These are phyloP conservation scores for Lepidocyrtinus sp. DNA, from an alignment of 2,888 invertebrate species.

Conservation along the genomic window DNA sequence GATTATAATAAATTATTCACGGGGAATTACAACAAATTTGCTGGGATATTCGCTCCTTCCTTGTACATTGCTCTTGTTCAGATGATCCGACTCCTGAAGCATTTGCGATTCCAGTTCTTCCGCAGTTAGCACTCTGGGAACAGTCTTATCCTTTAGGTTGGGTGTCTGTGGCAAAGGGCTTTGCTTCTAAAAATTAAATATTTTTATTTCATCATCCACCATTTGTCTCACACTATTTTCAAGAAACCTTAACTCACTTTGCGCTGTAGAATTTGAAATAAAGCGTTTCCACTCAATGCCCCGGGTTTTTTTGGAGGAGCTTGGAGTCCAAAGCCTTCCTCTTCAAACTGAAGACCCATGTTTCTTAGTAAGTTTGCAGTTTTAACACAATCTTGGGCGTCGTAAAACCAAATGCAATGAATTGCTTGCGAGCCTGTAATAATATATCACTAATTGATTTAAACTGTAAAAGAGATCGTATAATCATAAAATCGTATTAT, in stretches of 20 bases:
- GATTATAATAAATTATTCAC: too few relatives aligned
- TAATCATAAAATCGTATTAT: too few relatives aligned
- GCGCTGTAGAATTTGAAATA: constrained; percentile 51
- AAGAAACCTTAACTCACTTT: too few relatives aligned
- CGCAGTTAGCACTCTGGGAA: constrained; percentile 34
- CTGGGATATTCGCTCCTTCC: too few relatives aligned
- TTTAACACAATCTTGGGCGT: constrained; percentile 72
- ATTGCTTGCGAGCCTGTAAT: constrained; percentile 71
- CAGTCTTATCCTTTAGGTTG: constrained; percentile 1
- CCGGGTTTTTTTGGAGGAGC: background rate
- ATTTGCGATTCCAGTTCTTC: constrained; percentile 54
- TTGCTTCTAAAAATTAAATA: too few relatives aligned
- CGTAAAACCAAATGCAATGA: constrained; percentile 75
- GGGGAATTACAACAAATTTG: too few relatives aligned
- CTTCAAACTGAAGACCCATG: constrained; percentile 52
- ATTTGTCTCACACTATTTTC: too few relatives aligned
- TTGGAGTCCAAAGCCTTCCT: constrained; percentile 12
- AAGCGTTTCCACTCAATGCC: constrained; percentile 21
- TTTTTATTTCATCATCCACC: too few relatives aligned
- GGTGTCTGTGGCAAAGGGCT: too few relatives aligned
- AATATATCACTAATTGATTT: too few relatives aligned
- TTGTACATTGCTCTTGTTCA: too few relatives aligned
- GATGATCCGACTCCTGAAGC: constrained; percentile 28
- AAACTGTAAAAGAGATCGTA: too few relatives aligned
- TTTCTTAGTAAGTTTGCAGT: constrained; percentile 43